Evolutionary conservation across 2,113 vertebrate genomes (phyloP), one percentile per base, ranked within the genome.

Genomic region (Micronycteris hirsuta): DNA sequence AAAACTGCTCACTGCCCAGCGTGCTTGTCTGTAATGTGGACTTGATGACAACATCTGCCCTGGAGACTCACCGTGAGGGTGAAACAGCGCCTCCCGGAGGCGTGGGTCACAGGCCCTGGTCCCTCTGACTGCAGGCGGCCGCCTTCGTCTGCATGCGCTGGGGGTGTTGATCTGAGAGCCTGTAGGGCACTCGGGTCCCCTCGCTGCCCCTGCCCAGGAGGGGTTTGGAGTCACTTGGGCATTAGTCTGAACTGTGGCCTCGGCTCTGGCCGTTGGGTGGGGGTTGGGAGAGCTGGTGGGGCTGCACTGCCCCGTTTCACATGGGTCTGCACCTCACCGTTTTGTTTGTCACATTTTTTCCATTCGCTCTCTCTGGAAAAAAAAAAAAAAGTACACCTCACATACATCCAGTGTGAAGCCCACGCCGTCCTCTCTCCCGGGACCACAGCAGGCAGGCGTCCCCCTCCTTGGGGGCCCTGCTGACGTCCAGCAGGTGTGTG

Each of bases 181-280:
- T 36, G 4, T 2, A 3, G 24, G 45, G 28, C 41, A 31, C 33
- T 9, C 10, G 1, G 58, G 61, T 20, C 83, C 2, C 31, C 4
- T 24, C 31, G 5, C 52, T 68, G 76, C 11, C 4, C 36, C 31
- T 36, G 24, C 22, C 49, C 65, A 1, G 47, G 56, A 65, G 43
- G 15, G 22, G 33, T 3, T 31, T 33, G 92, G 49, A 65, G 26
- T 28, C 12, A 4, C 43, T 14, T 4, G 2, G 12, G n/a, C 19
- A 7, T 4, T 26, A 12, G 19, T 26, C 38, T 13, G 36, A 16
- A 28, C 63, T 41, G 6, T 5, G 16, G 22, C 26, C 28, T 36
- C 1, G 0, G 16, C 15, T 1, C 33, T 14, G 38, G 43, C 36
- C 0, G 0, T 13, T 0, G 6, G n/a, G 5, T 0, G 4, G 70